phyloP scores from a whole-genome alignment of 2,113 vertebrate genomes.

The Phycodurus eques region DNA sequence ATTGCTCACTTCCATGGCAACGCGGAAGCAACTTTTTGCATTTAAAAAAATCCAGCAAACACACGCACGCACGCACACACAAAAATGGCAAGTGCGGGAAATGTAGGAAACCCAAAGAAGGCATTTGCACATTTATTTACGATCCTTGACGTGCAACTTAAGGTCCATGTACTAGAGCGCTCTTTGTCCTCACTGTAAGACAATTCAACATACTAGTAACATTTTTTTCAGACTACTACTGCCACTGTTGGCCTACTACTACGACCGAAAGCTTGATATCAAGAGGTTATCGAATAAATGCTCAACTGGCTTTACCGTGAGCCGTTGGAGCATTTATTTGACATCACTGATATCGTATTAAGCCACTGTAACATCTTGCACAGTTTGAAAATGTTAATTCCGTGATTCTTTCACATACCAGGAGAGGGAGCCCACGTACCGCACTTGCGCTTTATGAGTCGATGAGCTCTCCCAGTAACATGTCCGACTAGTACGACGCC shows the following conservation, averaged over 20 bases:
- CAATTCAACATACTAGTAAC: too few species aligned
- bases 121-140: neutral
- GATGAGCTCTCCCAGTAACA: too few species aligned
- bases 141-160: too few species aligned
- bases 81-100: neutral
- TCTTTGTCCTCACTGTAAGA: too few species aligned
- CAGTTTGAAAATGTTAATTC: too few species aligned
- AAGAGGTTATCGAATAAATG: neutral
- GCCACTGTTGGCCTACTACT: neutral
- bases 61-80: neutral
- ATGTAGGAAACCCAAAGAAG: neutral
- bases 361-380: too few species aligned
- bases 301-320: neutral
- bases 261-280: neutral
- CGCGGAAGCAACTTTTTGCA: conserved; percentile 37
- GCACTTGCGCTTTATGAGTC: too few species aligned
- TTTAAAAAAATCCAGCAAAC: conserved; percentile 10
- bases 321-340: neutral
- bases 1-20: conserved; percentile 57
- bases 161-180: too few species aligned
- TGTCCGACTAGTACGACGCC: too few species aligned
- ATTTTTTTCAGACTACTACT: neutral
- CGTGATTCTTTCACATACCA: too few species aligned
- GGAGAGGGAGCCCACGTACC: too few species aligned
- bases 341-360: too few species aligned